These are phyloP conservation scores for Melanerpes formicivorus DNA, from an alignment of 2,113 vertebrate species.

Conservation along the genomic window DNA sequence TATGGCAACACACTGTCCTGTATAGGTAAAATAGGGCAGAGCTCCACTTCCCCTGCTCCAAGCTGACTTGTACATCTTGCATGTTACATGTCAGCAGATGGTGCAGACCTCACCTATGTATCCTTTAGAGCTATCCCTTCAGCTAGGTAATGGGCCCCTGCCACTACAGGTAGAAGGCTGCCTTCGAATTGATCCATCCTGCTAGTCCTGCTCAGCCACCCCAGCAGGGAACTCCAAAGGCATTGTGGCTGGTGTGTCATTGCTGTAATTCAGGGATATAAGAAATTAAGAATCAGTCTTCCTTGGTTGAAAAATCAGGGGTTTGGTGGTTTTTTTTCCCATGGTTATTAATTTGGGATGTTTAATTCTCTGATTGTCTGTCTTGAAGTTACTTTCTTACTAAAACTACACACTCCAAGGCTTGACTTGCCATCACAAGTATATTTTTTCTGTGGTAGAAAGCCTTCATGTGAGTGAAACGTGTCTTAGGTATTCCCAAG, in stretches of 20 bases:
- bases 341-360: background rate
- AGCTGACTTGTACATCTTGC: background rate
- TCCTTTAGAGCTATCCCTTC: background rate
- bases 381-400: background rate
- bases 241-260: fast-evolving
- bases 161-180: background rate
- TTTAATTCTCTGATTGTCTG: background rate
- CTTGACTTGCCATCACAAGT: background rate
- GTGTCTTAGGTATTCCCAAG: background rate
- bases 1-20: background rate
- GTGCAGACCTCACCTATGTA: background rate
- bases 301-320: background rate
- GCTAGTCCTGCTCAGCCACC: background rate
- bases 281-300: background rate
- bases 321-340: background rate
- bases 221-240: background rate
- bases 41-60: background rate
- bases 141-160: background rate
- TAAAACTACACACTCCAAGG: background rate
- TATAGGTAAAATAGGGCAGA: background rate
- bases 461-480: background rate
- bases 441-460: background rate
- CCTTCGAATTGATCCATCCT: background rate
- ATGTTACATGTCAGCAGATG: background rate
- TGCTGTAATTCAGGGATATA: background rate